phyloP scores from a whole-genome alignment of 2,113 vertebrate species.

The Haemorhous mexicanus region DNA sequence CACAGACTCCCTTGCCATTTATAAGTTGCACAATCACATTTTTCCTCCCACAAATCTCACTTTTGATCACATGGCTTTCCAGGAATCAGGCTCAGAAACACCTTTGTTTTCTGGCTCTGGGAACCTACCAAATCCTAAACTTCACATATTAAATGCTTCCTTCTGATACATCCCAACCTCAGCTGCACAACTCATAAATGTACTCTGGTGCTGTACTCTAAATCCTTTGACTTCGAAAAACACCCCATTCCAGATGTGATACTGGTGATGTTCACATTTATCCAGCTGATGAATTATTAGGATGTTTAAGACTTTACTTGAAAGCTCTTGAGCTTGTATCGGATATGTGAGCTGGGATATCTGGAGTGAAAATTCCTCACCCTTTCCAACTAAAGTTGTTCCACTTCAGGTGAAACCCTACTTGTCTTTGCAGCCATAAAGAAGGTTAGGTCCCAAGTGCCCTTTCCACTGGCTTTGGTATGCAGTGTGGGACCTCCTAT shows the following conservation, averaged over 20 bases:
- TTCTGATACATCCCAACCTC: background rate
- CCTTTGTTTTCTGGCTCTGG: background rate
- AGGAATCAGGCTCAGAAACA: background rate
- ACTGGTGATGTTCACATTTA: background rate
- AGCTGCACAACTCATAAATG: background rate
- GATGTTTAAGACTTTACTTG: background rate
- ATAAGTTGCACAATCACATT: background rate
- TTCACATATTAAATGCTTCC: background rate
- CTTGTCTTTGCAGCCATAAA: background rate
- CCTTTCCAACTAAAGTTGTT: background rate
- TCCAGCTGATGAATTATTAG: background rate
- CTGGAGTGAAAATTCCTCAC: background rate
- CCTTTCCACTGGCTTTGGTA: background rate
- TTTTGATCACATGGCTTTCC: background rate
- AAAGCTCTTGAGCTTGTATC: background rate
- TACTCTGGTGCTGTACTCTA: background rate
- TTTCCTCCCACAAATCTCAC: background rate
- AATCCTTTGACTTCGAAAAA: background rate
- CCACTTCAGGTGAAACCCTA: background rate
- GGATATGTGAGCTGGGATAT: background rate
- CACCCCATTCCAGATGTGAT: background rate
- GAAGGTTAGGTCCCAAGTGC: background rate
- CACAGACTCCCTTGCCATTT: background rate
- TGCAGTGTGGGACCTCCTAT: background rate
- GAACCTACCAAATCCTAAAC: background rate